A percentile compares a stretch with the other conserved stretches of the same genome.
Conservation (phyloP, 2,888 invertebrate genomes). For the Perizoma affinitatum region DNA sequence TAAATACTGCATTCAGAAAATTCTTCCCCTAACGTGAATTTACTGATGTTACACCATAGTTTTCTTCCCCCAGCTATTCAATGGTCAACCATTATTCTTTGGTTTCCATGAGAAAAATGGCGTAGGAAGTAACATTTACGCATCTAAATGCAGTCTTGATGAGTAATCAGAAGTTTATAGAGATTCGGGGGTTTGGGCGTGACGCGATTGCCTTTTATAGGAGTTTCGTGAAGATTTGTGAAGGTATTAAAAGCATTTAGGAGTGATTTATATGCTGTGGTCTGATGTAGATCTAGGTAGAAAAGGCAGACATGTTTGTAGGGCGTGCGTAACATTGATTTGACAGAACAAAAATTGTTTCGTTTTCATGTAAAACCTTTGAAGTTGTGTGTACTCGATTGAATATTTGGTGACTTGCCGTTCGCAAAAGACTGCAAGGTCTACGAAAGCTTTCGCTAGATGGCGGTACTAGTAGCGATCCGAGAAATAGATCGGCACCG, state of each 20-base stretch:
- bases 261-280: conserved; percentile 10
- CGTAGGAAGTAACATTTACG: conserved; percentile 59
- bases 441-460: no score
- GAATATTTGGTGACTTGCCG: no score
- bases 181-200: conserved; percentile 36
- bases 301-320: neutral
- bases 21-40: conserved; percentile 40
- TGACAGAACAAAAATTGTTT: neutral
- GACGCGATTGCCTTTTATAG: conserved; percentile 35
- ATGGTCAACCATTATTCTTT: conserved; percentile 56
- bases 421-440: no score
- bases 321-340: neutral
- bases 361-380: no score
- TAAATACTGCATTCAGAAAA: conserved; percentile 38
- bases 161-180: conserved; percentile 52
- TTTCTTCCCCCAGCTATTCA: conserved; percentile 45
- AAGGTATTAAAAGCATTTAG: conserved; percentile 9
- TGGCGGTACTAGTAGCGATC: no score
- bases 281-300: neutral
- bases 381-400: no score
- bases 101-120: conserved; percentile 48
- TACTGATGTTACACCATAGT: conserved; percentile 41
- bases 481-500: no score
- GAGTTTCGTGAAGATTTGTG: conserved; percentile 18
- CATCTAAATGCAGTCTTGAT: conserved; percentile 56